Base-by-base conservation (phyloP, 2,888 invertebrate genomes). In the Temnothorax ravouxi region DNA sequence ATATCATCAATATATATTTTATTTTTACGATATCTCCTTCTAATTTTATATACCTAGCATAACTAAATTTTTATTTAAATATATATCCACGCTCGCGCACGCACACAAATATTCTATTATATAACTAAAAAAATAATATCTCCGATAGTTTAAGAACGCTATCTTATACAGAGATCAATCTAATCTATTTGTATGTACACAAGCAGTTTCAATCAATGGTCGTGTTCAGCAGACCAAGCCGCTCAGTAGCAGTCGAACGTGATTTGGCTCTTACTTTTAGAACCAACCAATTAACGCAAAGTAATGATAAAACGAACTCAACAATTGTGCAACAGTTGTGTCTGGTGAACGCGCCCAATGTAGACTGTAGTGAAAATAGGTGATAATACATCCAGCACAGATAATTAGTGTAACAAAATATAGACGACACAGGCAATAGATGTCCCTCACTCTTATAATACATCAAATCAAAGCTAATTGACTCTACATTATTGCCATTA, bases 381-480 rank as follows among this genome's bases (percentile, higher is more conserved):
- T n/a, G 21, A 15, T 21, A 61, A 62, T 74, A 6, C 11, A 34
- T 61, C 47, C 4, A 29, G 2, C 25, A 6, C 34, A 47, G 44
- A 34, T n/a, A 15, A 29, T 21, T 29, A 59, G 29, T 75, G 15
- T n/a, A 34, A 8, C 34, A 47, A 47, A 75, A 15, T 75, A 29
- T 9, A 59, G n/a, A 44, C 25, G 38, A 21, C 18, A 38, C 11
- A 75, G 38, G 62, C 21, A 52, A 76, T 76, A 62, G 21, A 18
- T 21, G 5, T 50, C 6, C n/a, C 9, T 76, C 38, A 3, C 52
- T 62, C 50, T 29, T 56, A 34, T 41, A 38, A 15, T 9, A 44
- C 21, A 15, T 62, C 29, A 6, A 21, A 75, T 50, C 15, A 34
- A 74, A 34, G 3, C 15, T 25, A 75, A 25, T 34, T 29, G 18